Percentiles rank a stretch among this genome's conserved stretches.
Conservation (phyloP, 2,113 vertebrate species). For the Malurus melanocephalus region DNA sequence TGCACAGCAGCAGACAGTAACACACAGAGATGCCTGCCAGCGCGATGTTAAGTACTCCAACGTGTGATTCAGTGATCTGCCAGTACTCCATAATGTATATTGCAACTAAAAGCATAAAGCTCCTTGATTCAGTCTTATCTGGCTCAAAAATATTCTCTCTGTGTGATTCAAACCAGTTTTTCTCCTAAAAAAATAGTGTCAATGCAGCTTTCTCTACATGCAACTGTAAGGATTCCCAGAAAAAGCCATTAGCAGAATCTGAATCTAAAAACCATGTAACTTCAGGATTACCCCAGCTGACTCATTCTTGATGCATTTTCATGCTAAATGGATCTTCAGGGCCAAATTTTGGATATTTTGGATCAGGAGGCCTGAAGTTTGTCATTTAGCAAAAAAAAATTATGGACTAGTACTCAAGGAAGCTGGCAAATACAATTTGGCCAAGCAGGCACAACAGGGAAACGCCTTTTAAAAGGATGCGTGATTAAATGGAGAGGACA, state of each 20-base stretch:
- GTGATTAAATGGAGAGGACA: neutral
- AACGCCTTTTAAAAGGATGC: neutral
- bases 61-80: neutral
- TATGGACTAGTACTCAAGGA: neutral
- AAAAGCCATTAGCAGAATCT: neutral
- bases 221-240: neutral
- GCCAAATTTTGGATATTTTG: neutral
- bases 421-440: neutral
- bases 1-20: constrained; percentile 4
- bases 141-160: neutral
- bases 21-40: neutral
- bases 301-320: neutral
- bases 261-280: neutral
- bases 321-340: neutral
- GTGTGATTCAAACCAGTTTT: neutral
- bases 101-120: neutral
- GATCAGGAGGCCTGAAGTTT: neutral
- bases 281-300: neutral
- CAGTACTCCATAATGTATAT: neutral
- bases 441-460: neutral
- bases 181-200: neutral
- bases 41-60: neutral
- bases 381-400: neutral
- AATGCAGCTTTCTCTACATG: neutral
- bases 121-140: neutral